Base-by-base conservation (phyloP, 1,140 invertebrate species). In the Drosophila quadrilineata region DNA sequence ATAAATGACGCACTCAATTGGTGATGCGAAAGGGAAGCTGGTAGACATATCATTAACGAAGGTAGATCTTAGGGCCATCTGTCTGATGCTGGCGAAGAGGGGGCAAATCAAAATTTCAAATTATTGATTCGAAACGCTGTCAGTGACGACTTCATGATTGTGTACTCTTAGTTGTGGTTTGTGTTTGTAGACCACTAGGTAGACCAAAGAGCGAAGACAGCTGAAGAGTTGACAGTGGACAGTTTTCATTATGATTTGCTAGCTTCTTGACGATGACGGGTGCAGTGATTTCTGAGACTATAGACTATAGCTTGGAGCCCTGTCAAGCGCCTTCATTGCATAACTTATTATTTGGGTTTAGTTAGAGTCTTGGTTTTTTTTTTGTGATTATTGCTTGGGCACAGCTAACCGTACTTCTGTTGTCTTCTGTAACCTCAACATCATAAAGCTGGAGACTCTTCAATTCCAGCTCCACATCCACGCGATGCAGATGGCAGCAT, bases 171-270 rank as follows among this genome's bases (percentile, higher is more conserved):
- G n/a, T n/a, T 54, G 79, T 62, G 74, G 57, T 69, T 65, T 76
- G 35, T 74, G 56, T 71, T 79, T 79, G 31, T 70, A 33, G 62
- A 54, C 54, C 58, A 57, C 36, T 50, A 33, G 29, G 48, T 56
- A 58, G 29, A 40, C 41, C 41, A 65, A 46, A 67, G 56, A 69
- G 53, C 57, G 56, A 48, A 58, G 79, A 71, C 60, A 77, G 49
- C 56, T 70, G 69, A 71, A 41, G 49, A 85, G 79, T 67, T 77
- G 79, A 85, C 79, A 84, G 70, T 84, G 77, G 79, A 84, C 77
- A 85, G 70, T 77, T 85, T 80, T 71, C 67, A 77, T 84, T 84
- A 85, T 84, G 69, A 84, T 84, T 84, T 63, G 65, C 52, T 68
- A 80, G 68, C 69, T 54, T 63, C 66, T 63, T 68, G 62, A 48